A percentile compares a stretch with the other conserved stretches of the same genome.
Conservation (phyloP, 2,888 invertebrate genomes). For the Lepeophtheirus nordmannii region DNA sequence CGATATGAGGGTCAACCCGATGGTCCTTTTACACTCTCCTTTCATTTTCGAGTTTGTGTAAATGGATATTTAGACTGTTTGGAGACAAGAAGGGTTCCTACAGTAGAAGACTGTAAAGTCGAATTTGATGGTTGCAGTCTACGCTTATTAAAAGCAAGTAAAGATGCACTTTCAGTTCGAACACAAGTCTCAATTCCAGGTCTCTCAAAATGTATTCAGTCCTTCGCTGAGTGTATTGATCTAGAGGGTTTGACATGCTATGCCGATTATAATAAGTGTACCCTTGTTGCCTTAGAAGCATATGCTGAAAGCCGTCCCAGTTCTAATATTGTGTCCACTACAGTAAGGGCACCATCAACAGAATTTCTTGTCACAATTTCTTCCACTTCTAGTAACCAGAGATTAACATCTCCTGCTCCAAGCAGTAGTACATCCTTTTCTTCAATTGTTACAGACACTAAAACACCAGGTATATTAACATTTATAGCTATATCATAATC, state of each 20-base stretch:
- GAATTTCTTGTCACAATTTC: too few species aligned
- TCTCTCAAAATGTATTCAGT: not conserved
- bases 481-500: too few species aligned
- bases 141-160: not conserved
- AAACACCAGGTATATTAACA: too few species aligned
- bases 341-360: too few species aligned
- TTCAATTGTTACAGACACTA: too few species aligned
- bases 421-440: too few species aligned
- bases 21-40: not conserved
- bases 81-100: not conserved
- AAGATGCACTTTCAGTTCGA: not conserved
- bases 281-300: not conserved
- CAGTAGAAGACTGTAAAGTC: not conserved
- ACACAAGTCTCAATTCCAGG: slow-evolving; percentile 5
- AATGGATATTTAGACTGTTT: not conserved
- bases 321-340: too few species aligned
- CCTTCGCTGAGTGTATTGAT: not conserved
- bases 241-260: not conserved
- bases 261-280: slow-evolving; percentile 7
- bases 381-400: too few species aligned
- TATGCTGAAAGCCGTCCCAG: not conserved
- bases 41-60: not conserved
- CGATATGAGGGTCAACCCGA: not conserved
- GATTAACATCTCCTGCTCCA: too few species aligned
- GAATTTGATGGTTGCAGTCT: not conserved